phyloP scores from a whole-genome alignment of 2,113 vertebrate species.

The Oncorhynchus nerka region DNA sequence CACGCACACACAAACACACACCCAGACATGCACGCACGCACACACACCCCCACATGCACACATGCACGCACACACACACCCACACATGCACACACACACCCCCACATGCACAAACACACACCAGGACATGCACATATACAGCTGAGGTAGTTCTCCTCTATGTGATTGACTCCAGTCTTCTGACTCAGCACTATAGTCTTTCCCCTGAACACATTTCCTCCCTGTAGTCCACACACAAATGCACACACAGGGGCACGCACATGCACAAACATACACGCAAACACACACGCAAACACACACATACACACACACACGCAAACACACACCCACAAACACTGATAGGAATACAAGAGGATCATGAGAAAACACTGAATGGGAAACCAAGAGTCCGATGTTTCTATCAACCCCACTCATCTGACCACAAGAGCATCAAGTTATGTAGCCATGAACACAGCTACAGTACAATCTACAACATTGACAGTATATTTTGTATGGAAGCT shows the following conservation, averaged over 20 bases:
- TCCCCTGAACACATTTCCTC: neutral
- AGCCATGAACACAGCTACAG: neutral
- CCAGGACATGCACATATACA: too few species aligned
- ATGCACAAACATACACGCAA: too few species aligned
- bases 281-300: too few species aligned
- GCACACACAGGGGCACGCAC: too few species aligned
- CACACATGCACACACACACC: neutral
- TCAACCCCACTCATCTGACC: neutral
- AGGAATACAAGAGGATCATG: conserved; percentile 37
- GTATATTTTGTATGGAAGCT: neutral
- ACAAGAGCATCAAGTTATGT: neutral
- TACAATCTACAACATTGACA: neutral
- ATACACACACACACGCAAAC: neutral
- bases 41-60: neutral
- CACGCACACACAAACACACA: too few species aligned
- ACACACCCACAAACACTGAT: neutral
- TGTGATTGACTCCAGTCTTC: conserved; percentile 30
- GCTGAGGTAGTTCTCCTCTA: neutral
- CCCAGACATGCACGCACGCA: too few species aligned
- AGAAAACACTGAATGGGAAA: neutral
- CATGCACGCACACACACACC: neutral
- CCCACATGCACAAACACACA: too few species aligned
- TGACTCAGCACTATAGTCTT: conserved; percentile 54
- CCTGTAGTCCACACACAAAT: too few species aligned
- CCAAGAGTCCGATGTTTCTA: neutral